Evolutionary conservation across 2,888 invertebrate species (phyloP).

Genomic region (Catocala sponsa): DNA sequence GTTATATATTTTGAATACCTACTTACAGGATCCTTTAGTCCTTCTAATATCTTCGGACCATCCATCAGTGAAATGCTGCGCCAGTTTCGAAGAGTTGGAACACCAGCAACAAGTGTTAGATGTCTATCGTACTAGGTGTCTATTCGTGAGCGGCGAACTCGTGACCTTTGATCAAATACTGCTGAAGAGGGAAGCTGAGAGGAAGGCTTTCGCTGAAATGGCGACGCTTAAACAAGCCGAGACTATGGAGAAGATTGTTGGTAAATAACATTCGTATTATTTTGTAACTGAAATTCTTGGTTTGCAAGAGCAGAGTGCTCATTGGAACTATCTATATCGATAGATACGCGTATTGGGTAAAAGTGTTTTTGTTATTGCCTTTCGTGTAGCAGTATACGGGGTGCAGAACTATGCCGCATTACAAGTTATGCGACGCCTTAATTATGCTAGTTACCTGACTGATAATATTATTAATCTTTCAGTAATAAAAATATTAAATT

Average conservation of each 20-base stretch:
- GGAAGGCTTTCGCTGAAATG: slow-evolving; percentile 84
- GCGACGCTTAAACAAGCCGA: slow-evolving; percentile 84
- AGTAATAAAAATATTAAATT: too few relatives aligned
- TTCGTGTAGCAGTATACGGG: too few relatives aligned
- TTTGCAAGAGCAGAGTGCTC: too few relatives aligned
- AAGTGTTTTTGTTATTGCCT: too few relatives aligned
- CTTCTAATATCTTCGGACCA: slow-evolving; percentile 84
- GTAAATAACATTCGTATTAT: slow-evolving; percentile 50
- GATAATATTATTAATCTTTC: too few relatives aligned
- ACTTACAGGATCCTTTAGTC: slow-evolving; percentile 84
- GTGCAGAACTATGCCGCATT: too few relatives aligned
- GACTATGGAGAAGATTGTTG: slow-evolving; percentile 82
- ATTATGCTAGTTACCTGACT: too few relatives aligned
- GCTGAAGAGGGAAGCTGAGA: slow-evolving; percentile 78
- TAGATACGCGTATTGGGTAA: too few relatives aligned
- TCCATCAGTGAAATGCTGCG: slow-evolving; percentile 86
- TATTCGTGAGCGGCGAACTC: slow-evolving; percentile 83
- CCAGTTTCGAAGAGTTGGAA: slow-evolving; percentile 81
- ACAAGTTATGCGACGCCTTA: too few relatives aligned
- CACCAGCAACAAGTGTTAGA: slow-evolving; percentile 82
- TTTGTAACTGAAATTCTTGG: not conserved
- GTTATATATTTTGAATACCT: too few relatives aligned
- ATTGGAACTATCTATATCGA: too few relatives aligned
- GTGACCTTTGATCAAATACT: slow-evolving; percentile 84
- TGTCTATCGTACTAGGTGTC: slow-evolving; percentile 84